Conservation (phyloP, 2,113 vertebrate genomes). For the Gorsachius goisagi region DNA sequence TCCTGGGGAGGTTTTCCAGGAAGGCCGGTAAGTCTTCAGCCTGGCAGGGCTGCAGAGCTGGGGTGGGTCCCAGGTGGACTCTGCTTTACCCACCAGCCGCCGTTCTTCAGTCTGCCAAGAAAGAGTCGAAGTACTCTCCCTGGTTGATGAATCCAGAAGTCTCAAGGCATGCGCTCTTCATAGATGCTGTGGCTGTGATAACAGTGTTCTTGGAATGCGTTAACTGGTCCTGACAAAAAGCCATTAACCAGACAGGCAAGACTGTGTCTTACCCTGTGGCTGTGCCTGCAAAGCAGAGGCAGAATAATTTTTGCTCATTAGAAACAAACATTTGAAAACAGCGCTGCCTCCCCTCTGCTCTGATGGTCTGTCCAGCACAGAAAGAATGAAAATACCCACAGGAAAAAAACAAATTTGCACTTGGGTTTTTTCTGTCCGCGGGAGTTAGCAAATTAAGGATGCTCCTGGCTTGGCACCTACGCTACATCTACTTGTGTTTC, state of each 20-base stretch:
- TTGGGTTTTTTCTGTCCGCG: neutral
- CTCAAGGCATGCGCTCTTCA: neutral
- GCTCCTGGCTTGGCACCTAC: neutral
- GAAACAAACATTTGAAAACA: neutral
- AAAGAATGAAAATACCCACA: neutral
- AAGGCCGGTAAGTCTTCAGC: rapidly evolving
- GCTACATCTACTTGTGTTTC: neutral
- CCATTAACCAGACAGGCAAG: neutral
- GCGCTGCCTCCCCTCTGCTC: neutral
- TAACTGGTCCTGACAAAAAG: slow-evolving; percentile 27
- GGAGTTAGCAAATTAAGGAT: neutral
- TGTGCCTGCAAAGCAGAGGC: neutral
- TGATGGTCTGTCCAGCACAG: neutral
- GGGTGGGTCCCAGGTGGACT: too few species aligned
- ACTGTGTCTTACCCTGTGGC: neutral
- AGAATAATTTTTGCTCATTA: slow-evolving; percentile 23
- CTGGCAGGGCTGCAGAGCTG: neutral
- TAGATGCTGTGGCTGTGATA: neutral
- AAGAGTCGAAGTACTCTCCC: too few species aligned
- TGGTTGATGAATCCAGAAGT: neutral
- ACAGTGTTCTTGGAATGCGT: neutral
- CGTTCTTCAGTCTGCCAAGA: rapidly evolving
- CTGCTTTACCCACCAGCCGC: neutral
- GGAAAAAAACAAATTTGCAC: neutral
- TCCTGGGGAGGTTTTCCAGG: neutral